Conservation (phyloP, 1,140 invertebrate genomes). For the Helicoverpa armigera region DNA sequence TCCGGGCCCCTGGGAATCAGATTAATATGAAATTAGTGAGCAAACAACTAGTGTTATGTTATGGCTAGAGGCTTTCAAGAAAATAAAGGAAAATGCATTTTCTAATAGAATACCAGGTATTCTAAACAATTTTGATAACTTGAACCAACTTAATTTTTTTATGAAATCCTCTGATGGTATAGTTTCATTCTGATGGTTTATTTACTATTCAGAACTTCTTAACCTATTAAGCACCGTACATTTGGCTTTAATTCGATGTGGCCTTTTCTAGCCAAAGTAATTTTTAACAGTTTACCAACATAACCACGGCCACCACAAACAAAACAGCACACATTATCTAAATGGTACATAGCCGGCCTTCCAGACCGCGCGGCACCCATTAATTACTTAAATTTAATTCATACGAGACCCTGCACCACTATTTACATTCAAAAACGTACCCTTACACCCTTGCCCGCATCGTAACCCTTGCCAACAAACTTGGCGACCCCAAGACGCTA, state of each 20-base stretch:
- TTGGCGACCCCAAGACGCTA: constrained; percentile 83
- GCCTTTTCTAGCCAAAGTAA: not conserved
- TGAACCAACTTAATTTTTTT: no score
- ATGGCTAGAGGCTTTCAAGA: not conserved
- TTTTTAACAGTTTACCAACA: constrained; percentile 17
- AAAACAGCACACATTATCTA: constrained; percentile 62
- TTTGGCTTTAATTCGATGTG: no score
- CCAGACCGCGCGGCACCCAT: constrained; percentile 66
- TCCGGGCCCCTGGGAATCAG: constrained; percentile 60
- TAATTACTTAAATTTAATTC: constrained; percentile 87
- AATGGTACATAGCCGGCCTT: constrained; percentile 55
- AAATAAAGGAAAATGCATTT: not conserved
- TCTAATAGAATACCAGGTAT: not conserved
- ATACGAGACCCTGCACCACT: constrained; percentile 80
- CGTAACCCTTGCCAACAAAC: constrained; percentile 81
- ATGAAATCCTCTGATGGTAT: no score
- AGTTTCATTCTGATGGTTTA: no score
- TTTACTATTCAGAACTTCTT: no score
- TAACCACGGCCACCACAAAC: constrained; percentile 4
- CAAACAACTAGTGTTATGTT: constrained; percentile 30
- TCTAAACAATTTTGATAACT: no score
- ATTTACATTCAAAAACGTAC: constrained; percentile 84
- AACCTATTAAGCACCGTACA: no score
- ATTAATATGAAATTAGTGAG: constrained; percentile 63
- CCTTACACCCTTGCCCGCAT: constrained; percentile 76